Base-by-base conservation (phyloP, 2,888 invertebrate genomes). In the Dimorphilus gyrociliatus region DNA sequence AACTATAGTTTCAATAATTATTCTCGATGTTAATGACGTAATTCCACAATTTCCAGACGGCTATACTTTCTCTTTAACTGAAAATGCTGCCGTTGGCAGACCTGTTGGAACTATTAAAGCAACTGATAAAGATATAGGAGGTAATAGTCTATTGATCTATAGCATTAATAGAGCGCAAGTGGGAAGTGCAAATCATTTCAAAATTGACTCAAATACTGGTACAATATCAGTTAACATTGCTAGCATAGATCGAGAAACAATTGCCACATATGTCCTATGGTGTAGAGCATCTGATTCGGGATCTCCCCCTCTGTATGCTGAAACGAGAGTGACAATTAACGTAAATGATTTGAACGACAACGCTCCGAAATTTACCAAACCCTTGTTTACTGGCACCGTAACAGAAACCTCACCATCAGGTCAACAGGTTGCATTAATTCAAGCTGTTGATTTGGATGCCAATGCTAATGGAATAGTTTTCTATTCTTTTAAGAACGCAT, bases 261-360 rank as follows among this genome's bases (percentile, higher is more conserved):
- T 32, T 12, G 38, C 39, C 21, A 29, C 28, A 5, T 48, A 49
- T 32, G 27, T 31, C 16, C 35, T 48, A 27, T 30, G 40, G 25
- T 40, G 44, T 12, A 29, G 41, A 19, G 50, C 48, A 2, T 24
- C 29, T 8, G 54, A 54, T 34, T 36, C 38, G 16, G 51, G 51
- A 3, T 28, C 33, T 3, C 45, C 46, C 1, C 32, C 38, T 10
- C 33, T 41, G 4, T 39, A 42, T 6, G 35, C 46, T 10, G 41
- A 44, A 13, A 37, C 34, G 7, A 40, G 43, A 18, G 46, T 48
- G 7, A 41, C 40, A n/a, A 42, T 55, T 17, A 44, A 34, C 5
- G 35, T 55, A 24, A 34, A 19, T 4, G 53, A 55, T 31, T 34
- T 40, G n/a, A 53, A 55, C 33, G 53, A 55, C 39, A 50, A 53